Evolutionary conservation across 2,797 vertebrate genomes (phyloP), one percentile per base, ranked within the genome.

Genomic region (Amniataba percoides): DNA sequence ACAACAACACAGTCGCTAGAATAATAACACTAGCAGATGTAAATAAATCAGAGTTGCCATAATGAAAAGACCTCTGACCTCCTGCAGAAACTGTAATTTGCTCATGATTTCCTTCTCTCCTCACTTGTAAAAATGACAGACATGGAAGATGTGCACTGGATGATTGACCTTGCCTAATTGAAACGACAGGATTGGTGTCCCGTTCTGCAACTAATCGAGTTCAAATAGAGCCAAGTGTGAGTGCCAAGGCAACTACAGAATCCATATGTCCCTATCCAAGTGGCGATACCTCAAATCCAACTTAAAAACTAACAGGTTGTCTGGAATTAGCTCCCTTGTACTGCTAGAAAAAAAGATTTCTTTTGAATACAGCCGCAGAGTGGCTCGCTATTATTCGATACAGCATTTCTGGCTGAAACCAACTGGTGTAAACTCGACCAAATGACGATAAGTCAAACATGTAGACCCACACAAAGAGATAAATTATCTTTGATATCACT

Each of bases 181-280:
- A 39, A 87, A 67, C 68, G 6, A 65, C 43, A 74, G 34, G 15
- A 73, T 19, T 23, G 12, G 27, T 9, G 0, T 68, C 48, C 39
- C 46, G 21, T 74, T 40, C 25, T 71, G 23, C 40, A 71, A 43
- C 42, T 49, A 31, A 78, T 71, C 46, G 61, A 67, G 34, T 73
- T 72, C 18, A 72, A 80, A 75, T 64, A 21, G 31, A 70, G 58
- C 16, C 21, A 63, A 58, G 49, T 34, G 25, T 55, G 16, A 71
- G 53, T 46, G 52, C 58, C 71, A 52, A 66, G 71, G 46, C 77
- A 71, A 71, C 73, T 73, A 70, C 57, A 55, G 42, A 63, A 80
- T 52, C 61, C 71, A 46, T 43, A 65, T 34, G 43, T 72, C 55
- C 55, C 53, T 42, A 64, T 61, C 16, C 12, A 19, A 39, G 63